Base-by-base conservation (phyloP, 1,140 invertebrate genomes). In the Brachionus koreanus region DNA sequence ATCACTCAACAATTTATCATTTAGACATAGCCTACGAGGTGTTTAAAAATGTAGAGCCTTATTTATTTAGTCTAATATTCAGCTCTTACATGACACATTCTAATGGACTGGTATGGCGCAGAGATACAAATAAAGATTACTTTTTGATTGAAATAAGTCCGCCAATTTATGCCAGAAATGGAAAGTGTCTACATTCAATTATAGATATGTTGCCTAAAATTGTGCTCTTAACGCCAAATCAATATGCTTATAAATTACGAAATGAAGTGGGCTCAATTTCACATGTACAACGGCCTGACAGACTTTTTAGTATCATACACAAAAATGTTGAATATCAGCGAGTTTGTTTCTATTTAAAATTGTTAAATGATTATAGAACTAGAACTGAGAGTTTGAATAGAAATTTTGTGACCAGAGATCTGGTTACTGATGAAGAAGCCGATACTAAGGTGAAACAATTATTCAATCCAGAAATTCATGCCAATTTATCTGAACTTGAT, bases 1-100 rank as follows among this genome's bases (percentile, higher is more conserved):
- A 57, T 13, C 7, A 13, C 9, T 52, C 76, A 12, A 79, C 46
- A 23, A 43, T 79, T 65, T 79, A 79, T 49, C 76, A 79, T 19
- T 61, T 79, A 13, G 76, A 79, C 33, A 79, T 79, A 16, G 76
- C 76, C 42, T 79, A 23, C n/a, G 76, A 79, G 19, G 76, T 79
- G 3, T 57, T 42, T 16, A 61, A 57, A 10, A 79, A 79, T 43
- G 23, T 79, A 10, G 76, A 79, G 12, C n/a, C 23, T 57, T 79
- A 61, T 37, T 35, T 79, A 43, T 65, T 79, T 65, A 61, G 37
- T 37, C 33, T 79, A 4, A 16, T 42, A 61, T 19, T 79, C 1
- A 61, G 35, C 19, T 37, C 33, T 19, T 79, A 7, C 35, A 37
- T 79, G 49, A 49, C 12, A 13, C 76, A 79, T 79, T 61, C 46